Percentiles rank a stretch among this genome's conserved stretches.
Evolutionary conservation across 2,797 vertebrate species (phyloP).

Genomic region (Hemibagrus guttatus): DNA sequence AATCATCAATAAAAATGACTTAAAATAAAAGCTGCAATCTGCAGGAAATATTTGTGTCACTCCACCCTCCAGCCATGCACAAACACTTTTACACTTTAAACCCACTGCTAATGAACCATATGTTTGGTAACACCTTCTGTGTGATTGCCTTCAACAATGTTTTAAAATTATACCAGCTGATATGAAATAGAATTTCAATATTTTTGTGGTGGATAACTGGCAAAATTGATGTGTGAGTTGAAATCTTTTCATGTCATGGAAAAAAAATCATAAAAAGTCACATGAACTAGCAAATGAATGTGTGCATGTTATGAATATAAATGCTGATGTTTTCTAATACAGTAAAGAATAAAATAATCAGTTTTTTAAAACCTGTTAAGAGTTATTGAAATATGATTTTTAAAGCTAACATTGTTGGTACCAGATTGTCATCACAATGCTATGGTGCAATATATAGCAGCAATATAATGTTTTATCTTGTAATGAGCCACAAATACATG

Average conservation of each 20-base stretch:
- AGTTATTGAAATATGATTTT: not conserved
- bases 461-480: too few species aligned
- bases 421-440: not conserved
- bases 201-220: not conserved
- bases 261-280: not conserved
- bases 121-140: not conserved
- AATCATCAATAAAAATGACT: not conserved
- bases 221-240: not conserved
- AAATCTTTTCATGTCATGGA: not conserved
- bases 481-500: not conserved
- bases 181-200: too few species aligned
- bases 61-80: not conserved
- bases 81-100: not conserved
- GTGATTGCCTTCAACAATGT: not conserved
- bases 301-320: not conserved
- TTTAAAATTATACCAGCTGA: not conserved
- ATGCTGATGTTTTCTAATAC: not conserved
- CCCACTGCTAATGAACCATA: constrained; percentile 11
- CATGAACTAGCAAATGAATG: not conserved
- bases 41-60: not conserved
- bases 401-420: not conserved
- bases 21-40: not conserved
- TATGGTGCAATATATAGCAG: too few species aligned
- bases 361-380: not conserved
- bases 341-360: not conserved